Percentiles rank a stretch among this genome's conserved stretches.
These are phyloP conservation scores for Apteryx mantelli DNA, from an alignment of 2,113 vertebrate species.

Conservation along the genomic window DNA sequence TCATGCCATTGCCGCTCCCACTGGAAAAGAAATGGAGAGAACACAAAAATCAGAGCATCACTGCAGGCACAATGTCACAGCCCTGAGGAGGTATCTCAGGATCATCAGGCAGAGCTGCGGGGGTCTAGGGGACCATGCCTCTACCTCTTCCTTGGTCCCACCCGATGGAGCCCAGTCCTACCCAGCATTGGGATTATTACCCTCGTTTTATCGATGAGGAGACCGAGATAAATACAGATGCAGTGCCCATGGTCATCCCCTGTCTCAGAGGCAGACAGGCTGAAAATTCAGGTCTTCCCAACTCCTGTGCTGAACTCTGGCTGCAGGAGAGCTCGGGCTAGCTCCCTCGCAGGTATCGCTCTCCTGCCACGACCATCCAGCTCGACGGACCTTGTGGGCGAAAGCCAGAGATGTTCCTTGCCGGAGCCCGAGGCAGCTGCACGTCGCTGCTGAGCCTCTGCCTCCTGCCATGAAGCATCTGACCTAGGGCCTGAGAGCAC, in stretches of 20 bases:
- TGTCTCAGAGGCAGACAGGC: neutral
- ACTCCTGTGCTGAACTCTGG: neutral
- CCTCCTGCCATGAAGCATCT: neutral
- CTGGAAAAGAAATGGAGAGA: neutral
- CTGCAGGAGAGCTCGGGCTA: neutral
- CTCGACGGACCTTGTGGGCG: neutral
- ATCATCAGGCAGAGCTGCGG: neutral
- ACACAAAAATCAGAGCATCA: neutral
- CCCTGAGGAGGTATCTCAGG: neutral
- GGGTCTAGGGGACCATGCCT: neutral
- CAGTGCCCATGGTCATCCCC: neutral
- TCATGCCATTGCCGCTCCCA: neutral
- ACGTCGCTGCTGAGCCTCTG: neutral
- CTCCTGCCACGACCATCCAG: neutral
- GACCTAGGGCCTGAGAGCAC: neutral
- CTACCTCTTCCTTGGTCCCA: neutral
- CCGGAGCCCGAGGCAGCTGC: constrained; percentile 22
- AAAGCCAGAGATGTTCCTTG: neutral
- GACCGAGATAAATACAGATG: neutral
- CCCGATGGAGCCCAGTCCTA: neutral
- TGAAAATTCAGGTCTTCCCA: neutral
- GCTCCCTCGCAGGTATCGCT: neutral
- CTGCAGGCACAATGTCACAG: neutral
- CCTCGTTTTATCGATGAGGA: neutral
- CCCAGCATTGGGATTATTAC: neutral